Conservation (phyloP, 2,888 invertebrate genomes). For the Bellardia pandia region DNA sequence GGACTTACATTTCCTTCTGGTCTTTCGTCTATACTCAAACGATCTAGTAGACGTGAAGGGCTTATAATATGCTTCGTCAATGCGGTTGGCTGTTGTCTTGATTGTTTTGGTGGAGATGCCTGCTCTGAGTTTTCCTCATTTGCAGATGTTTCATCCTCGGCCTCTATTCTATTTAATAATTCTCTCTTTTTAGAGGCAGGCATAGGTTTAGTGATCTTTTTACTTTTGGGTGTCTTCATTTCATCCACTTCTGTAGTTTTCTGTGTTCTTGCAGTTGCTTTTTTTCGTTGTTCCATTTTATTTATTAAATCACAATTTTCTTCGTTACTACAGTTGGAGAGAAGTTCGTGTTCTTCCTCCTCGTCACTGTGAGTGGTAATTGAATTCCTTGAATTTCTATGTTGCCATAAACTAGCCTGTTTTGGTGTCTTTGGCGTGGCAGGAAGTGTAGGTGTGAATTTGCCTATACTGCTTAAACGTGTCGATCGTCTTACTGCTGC, state of each 20-base stretch:
- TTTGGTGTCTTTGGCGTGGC: constrained; percentile 72
- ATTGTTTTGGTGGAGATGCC: constrained; percentile 82
- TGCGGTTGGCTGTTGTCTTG: constrained; percentile 73
- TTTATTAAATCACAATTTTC: constrained; percentile 80
- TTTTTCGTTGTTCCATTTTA: constrained; percentile 75
- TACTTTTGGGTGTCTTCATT: constrained; percentile 78
- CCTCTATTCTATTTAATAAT: constrained; percentile 64
- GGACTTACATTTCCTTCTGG: constrained; percentile 39
- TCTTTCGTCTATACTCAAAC: constrained; percentile 81
- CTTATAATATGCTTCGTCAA: constrained; percentile 79
- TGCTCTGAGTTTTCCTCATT: constrained; percentile 69
- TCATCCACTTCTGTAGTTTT: constrained; percentile 19
- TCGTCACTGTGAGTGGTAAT: constrained; percentile 75
- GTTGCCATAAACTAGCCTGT: constrained; percentile 78
- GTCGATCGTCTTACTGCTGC: constrained; percentile 81
- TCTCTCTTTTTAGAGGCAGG: constrained; percentile 68
- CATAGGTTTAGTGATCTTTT: constrained; percentile 60
- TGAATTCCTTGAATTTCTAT: constrained; percentile 75
- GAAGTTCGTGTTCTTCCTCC: constrained; percentile 75
- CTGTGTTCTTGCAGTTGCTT: neutral
- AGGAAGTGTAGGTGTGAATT: constrained; percentile 72
- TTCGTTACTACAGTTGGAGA: constrained; percentile 65
- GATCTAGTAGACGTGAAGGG: constrained; percentile 80
- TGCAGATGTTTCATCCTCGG: constrained; percentile 20
- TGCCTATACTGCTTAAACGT: constrained; percentile 79